Percentiles rank a stretch among this genome's conserved stretches.
These are phyloP conservation scores for Microcebus ravelobensis DNA, from an alignment of 2,113 vertebrate genomes.

Conservation along the genomic window DNA sequence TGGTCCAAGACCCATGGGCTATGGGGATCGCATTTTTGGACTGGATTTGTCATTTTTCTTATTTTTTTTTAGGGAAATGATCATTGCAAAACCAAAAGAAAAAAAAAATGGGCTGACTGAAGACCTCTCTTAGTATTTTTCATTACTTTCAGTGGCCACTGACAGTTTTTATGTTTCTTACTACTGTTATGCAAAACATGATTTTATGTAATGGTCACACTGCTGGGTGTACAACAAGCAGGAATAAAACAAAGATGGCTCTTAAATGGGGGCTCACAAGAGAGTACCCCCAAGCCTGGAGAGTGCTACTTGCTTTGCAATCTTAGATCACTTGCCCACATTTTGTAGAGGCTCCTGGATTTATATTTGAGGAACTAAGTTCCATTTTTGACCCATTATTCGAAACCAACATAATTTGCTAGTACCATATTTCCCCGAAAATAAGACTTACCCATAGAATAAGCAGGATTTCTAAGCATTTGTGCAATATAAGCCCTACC, in stretches of 20 bases:
- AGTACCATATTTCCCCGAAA: too few relatives aligned
- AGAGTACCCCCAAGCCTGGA: neutral
- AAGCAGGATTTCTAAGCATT: too few relatives aligned
- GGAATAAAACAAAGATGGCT: neutral
- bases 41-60: conserved; percentile 28
- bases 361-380: neutral
- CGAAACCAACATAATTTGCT: neutral
- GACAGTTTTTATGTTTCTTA: conserved; percentile 9
- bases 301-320: neutral
- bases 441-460: too few relatives aligned
- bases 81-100: conserved; percentile 30
- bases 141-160: neutral
- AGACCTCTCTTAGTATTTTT: neutral
- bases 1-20: conserved; percentile 54
- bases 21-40: conserved; percentile 50
- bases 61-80: conserved; percentile 39
- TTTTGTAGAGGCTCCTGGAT: neutral
- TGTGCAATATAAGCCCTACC: too few relatives aligned
- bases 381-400: neutral
- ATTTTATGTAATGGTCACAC: neutral
- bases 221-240: neutral
- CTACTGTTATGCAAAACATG: neutral
- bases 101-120: neutral
- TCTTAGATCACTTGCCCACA: neutral
- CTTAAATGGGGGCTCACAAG: neutral